A percentile compares a stretch with the other conserved stretches of the same genome.
phyloP scores from a whole-genome alignment of 1,140 invertebrate species.

The Stegodyphus dumicola region DNA sequence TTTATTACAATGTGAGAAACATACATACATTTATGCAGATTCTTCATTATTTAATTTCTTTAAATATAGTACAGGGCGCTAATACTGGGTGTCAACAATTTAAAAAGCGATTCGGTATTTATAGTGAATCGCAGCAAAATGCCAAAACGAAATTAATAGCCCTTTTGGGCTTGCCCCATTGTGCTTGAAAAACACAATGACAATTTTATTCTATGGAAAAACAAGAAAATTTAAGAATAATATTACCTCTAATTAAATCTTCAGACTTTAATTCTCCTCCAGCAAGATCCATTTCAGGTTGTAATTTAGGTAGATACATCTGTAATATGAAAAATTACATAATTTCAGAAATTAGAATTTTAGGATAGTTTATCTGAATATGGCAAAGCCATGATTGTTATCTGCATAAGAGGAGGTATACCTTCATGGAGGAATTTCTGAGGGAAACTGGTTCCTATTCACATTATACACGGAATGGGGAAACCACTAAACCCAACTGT shows the following conservation, averaged over 20 bases:
- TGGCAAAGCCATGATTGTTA: too few species aligned
- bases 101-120: too few species aligned
- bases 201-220: not conserved
- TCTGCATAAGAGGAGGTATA: too few species aligned
- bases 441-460: not conserved
- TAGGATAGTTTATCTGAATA: not conserved
- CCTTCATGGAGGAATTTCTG: too few species aligned
- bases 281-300: not conserved
- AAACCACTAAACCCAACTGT: not conserved
- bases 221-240: not conserved
- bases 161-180: too few species aligned
- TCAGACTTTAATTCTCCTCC: not conserved
- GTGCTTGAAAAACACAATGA: not conserved
- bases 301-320: conserved; percentile 16
- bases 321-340: not conserved
- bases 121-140: too few species aligned
- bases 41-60: too few species aligned
- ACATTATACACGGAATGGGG: not conserved
- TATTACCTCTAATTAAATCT: conserved; percentile 19
- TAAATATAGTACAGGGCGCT: too few species aligned
- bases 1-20: too few species aligned
- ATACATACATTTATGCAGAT: too few species aligned
- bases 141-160: too few species aligned
- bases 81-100: too few species aligned
- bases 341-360: not conserved